A percentile compares a stretch with the other conserved stretches of the same genome.
These are phyloP conservation scores for Oreochromis spilurus DNA, from an alignment of 2,113 vertebrate species.

Conservation along the genomic window DNA sequence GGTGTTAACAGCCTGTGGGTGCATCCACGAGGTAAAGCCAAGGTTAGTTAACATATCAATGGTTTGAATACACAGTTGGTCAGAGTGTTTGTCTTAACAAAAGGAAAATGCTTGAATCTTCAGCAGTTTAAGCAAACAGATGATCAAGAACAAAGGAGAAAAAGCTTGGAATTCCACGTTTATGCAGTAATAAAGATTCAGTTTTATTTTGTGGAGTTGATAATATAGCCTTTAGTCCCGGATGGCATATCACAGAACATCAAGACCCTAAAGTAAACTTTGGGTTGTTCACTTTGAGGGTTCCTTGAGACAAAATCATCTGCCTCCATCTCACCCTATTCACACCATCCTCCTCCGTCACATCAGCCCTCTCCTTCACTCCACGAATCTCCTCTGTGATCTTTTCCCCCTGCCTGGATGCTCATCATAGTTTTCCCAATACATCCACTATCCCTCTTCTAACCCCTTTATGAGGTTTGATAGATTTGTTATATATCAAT, in stretches of 20 bases:
- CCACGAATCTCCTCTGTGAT: background rate
- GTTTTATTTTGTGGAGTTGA: background rate
- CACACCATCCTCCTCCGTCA: background rate
- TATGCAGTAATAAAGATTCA: background rate
- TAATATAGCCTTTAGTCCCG: rapidly evolving
- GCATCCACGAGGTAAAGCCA: background rate
- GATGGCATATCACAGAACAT: background rate
- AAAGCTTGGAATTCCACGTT: background rate
- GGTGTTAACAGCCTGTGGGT: background rate
- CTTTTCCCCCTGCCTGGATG: background rate
- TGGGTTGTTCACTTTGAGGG: background rate
- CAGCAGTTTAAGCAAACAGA: background rate
- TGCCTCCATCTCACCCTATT: background rate
- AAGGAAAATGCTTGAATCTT: background rate
- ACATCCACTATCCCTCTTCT: no score
- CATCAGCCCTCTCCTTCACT: background rate
- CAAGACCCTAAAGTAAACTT: background rate
- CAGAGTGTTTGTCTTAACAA: background rate
- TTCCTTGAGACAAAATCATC: background rate
- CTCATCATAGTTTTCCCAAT: background rate
- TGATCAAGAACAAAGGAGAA: background rate
- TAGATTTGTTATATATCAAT: background rate
- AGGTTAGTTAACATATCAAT: background rate
- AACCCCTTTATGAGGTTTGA: background rate
- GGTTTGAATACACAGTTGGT: background rate